A percentile compares a stretch with the other conserved stretches of the same genome.
These are phyloP conservation scores for Scyliorhinus canicula DNA, from an alignment of 2,797 vertebrate genomes.

Conservation along the genomic window DNA sequence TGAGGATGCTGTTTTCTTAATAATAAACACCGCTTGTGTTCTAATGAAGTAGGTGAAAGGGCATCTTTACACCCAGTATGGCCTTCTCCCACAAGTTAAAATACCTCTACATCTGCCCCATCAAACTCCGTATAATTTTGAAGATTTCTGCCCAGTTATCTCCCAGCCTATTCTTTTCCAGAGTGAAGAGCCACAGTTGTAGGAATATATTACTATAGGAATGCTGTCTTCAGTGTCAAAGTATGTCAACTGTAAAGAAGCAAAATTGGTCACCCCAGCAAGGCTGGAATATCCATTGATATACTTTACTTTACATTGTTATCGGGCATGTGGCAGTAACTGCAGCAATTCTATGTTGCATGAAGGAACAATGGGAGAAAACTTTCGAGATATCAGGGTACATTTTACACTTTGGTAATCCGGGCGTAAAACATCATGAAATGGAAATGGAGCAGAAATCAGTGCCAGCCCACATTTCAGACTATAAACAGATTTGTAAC, in stretches of 20 bases:
- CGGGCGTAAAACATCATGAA: not conserved
- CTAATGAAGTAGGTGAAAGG: too few relatives aligned
- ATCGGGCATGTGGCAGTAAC: too few relatives aligned
- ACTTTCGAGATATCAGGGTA: not conserved
- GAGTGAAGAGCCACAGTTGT: not conserved
- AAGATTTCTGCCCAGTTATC: not conserved
- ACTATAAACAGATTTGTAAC: not conserved
- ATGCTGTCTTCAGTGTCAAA: not conserved
- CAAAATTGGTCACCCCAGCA: not conserved
- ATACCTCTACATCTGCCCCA: not conserved
- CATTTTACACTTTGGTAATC: not conserved
- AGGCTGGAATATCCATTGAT: not conserved
- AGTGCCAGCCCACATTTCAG: not conserved
- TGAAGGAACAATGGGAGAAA: not conserved
- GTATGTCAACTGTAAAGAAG: not conserved
- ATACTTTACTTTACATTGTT: not conserved
- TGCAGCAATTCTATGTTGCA: not conserved
- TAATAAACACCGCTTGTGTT: too few relatives aligned
- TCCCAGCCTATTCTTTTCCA: not conserved
- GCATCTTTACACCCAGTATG: too few relatives aligned
- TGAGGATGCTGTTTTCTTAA: too few relatives aligned
- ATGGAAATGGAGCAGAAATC: not conserved
- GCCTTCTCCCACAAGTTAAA: not conserved
- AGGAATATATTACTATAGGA: not conserved
- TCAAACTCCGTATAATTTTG: not conserved